Evolutionary conservation across 2,888 invertebrate species (phyloP).

Genomic region (Cryptocephalus primarius): DNA sequence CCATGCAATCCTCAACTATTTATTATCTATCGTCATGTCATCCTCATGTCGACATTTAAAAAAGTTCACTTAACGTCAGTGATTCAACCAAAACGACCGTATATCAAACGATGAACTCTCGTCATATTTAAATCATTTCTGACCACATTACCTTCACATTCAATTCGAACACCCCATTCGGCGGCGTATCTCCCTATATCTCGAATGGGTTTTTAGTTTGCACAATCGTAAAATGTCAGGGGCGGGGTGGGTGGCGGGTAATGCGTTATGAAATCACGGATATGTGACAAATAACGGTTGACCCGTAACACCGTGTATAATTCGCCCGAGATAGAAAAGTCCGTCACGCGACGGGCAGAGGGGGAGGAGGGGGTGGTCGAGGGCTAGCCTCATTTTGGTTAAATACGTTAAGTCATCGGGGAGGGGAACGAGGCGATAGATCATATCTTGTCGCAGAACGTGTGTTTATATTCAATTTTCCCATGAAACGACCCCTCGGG

Average conservation of each 20-base stretch:
- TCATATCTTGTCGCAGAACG: not conserved
- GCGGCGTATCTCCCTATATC: too few species aligned
- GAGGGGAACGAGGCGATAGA: not conserved
- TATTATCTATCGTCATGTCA: too few species aligned
- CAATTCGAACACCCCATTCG: too few species aligned
- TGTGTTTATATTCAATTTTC: slow-evolving; percentile 5
- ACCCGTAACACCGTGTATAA: slow-evolving; percentile 33
- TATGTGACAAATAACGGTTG: slow-evolving; percentile 33
- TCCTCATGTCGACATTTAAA: too few species aligned
- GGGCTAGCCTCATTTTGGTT: not conserved
- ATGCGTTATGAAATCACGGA: slow-evolving; percentile 30
- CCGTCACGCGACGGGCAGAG: slow-evolving; percentile 26
- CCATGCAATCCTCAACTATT: too few species aligned
- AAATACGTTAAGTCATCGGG: not conserved
- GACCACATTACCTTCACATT: too few species aligned
- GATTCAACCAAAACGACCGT: too few species aligned
- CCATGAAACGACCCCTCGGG: slow-evolving; percentile 12
- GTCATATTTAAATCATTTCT: too few species aligned
- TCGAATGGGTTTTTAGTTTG: not conserved
- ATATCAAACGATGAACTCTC: too few species aligned
- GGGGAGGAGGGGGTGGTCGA: slow-evolving; percentile 5
- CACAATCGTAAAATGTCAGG: slow-evolving; percentile 2
- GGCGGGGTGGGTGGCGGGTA: slow-evolving; percentile 6
- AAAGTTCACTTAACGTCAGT: too few species aligned
- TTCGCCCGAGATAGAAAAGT: slow-evolving; percentile 27